phyloP scores from a whole-genome alignment of 2,888 invertebrate species.

The Polymixis lichenea region DNA sequence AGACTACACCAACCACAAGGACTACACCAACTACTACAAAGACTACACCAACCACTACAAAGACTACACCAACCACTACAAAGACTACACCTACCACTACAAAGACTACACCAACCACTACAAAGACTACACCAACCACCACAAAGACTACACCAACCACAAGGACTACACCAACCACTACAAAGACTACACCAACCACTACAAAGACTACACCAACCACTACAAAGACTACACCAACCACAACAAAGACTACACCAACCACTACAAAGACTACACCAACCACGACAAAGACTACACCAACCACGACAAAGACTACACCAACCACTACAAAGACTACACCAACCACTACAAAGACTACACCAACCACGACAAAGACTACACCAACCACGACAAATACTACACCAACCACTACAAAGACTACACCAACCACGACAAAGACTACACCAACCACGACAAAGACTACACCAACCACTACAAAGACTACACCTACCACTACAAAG shows the following conservation, averaged over 20 bases:
- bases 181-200: neutral
- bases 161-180: neutral
- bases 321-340: neutral
- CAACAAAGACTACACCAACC: neutral
- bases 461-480: neutral
- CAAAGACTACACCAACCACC: fast-evolving
- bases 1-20: too few species aligned
- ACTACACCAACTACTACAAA: neutral
- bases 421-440: neutral
- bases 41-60: neutral
- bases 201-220: neutral
- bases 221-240: neutral
- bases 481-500: neutral
- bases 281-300: neutral
- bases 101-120: too few species aligned
- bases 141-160: neutral
- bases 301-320: neutral
- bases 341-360: too few species aligned
- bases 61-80: neutral
- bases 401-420: neutral
- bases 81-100: fast-evolving
- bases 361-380: neutral
- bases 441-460: neutral
- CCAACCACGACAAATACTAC: neutral
- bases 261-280: neutral